Evolutionary conservation across 2,797 vertebrate genomes (phyloP).

Genomic region (Phoeniculus purpureus): DNA sequence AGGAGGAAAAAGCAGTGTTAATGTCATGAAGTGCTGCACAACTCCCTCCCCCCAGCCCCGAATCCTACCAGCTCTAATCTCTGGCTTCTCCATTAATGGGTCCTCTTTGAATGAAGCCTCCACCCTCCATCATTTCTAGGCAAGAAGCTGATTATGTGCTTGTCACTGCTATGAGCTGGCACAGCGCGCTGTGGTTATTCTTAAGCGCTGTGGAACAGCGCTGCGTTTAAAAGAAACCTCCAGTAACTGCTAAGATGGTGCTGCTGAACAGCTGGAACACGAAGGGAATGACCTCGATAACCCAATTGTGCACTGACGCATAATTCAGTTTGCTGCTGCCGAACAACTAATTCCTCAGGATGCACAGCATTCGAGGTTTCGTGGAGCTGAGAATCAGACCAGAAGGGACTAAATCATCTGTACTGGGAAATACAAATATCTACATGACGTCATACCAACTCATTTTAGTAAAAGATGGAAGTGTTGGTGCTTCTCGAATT

Average conservation of each 20-base stretch:
- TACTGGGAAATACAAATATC: too few relatives aligned
- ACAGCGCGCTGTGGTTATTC: constrained; percentile 1
- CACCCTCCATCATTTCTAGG: constrained; percentile 20
- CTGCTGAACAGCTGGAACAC: constrained; percentile 59
- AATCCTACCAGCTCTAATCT: constrained; percentile 20
- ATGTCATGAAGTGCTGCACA: neutral
- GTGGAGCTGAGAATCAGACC: constrained; percentile 5
- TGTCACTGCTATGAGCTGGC: constrained; percentile 32
- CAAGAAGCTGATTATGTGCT: constrained; percentile 54
- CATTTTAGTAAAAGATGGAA: neutral
- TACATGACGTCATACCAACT: neutral
- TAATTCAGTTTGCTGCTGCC: constrained; percentile 36
- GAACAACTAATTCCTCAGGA: constrained; percentile 36
- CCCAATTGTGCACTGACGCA: constrained; percentile 41
- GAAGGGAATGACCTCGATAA: constrained; percentile 54
- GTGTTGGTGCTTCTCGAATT: neutral
- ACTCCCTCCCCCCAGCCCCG: neutral
- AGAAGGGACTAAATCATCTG: neutral
- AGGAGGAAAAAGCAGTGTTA: neutral
- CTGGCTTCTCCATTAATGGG: constrained; percentile 34
- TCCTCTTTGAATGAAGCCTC: constrained; percentile 35
- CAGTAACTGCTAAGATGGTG: neutral
- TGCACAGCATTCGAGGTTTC: neutral
- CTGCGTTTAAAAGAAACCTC: constrained; percentile 50
- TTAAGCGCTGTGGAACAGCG: neutral